phyloP scores from a whole-genome alignment of 2,113 vertebrate genomes.

The Anser brachyrhynchus region DNA sequence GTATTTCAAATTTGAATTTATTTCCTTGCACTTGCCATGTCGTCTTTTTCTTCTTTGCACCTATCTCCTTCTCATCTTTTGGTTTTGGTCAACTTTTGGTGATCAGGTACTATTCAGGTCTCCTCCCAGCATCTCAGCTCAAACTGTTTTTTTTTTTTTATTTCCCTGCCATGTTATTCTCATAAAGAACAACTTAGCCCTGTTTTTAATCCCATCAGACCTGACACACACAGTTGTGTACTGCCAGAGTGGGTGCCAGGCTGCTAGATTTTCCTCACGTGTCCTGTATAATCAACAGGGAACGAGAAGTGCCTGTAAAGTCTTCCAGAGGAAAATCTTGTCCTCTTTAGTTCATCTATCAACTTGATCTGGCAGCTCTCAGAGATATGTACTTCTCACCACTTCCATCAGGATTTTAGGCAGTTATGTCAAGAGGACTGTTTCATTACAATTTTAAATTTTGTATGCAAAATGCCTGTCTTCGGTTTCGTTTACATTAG shows the following conservation, averaged over 20 bases:
- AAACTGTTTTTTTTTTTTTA: background rate
- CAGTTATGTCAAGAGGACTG: slow-evolving; percentile 28
- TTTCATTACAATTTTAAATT: slow-evolving; percentile 40
- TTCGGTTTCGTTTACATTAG: slow-evolving; percentile 15
- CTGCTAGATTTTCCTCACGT: background rate
- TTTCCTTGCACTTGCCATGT: background rate
- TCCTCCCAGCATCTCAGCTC: background rate
- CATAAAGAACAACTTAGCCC: background rate
- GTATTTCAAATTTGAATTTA: slow-evolving; percentile 28
- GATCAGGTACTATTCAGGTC: background rate
- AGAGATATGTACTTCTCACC: background rate
- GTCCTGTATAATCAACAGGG: background rate
- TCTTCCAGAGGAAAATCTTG: slow-evolving; percentile 11
- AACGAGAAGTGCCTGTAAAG: background rate
- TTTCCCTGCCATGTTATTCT: background rate
- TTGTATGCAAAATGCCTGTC: slow-evolving; percentile 1
- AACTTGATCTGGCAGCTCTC: slow-evolving; percentile 4
- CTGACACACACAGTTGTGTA: background rate
- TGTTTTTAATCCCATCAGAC: background rate
- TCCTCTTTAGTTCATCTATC: background rate
- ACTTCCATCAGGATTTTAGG: slow-evolving; percentile 15
- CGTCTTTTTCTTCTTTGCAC: background rate
- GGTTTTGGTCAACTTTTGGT: background rate
- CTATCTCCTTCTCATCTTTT: background rate
- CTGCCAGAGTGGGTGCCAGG: background rate